phyloP scores from a whole-genome alignment of 2,113 vertebrate species.

The Otis tarda region DNA sequence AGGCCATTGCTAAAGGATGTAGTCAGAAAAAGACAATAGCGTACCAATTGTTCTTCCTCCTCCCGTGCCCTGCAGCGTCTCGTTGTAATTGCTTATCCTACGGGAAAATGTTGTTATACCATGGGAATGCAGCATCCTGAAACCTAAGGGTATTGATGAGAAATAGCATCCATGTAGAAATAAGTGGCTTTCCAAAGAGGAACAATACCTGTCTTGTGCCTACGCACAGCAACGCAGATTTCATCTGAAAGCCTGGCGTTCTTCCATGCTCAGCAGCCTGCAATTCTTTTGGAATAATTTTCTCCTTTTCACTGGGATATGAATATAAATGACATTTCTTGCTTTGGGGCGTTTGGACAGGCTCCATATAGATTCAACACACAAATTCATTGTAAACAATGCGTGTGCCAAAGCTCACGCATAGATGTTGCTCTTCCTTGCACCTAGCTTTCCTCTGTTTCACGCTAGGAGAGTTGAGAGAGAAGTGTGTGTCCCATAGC shows the following conservation, averaged over 20 bases:
- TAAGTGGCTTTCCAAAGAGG: neutral
- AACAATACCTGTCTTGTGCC: neutral
- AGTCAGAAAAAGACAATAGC: neutral
- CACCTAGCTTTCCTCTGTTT: neutral
- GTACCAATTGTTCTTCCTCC: neutral
- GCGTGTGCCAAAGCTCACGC: neutral
- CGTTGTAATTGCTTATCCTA: neutral
- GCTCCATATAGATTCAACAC: neutral
- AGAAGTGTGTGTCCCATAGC: neutral
- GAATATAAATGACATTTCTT: neutral
- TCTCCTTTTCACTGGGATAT: neutral
- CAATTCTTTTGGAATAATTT: neutral
- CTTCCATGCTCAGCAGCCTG: neutral
- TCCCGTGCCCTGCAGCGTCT: neutral
- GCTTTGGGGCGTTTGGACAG: neutral
- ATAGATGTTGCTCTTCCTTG: neutral
- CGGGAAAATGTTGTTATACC: neutral
- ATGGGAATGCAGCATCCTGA: neutral
- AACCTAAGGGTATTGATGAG: neutral
- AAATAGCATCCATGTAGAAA: neutral
- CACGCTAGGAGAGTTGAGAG: neutral
- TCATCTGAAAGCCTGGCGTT: neutral
- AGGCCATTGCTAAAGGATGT: neutral
- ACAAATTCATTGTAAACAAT: neutral
- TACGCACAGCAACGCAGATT: rapidly evolving